A percentile compares a stretch with the other conserved stretches of the same genome.
Conservation (phyloP, 2,113 vertebrate genomes). For the Gallinago jamesoni region DNA sequence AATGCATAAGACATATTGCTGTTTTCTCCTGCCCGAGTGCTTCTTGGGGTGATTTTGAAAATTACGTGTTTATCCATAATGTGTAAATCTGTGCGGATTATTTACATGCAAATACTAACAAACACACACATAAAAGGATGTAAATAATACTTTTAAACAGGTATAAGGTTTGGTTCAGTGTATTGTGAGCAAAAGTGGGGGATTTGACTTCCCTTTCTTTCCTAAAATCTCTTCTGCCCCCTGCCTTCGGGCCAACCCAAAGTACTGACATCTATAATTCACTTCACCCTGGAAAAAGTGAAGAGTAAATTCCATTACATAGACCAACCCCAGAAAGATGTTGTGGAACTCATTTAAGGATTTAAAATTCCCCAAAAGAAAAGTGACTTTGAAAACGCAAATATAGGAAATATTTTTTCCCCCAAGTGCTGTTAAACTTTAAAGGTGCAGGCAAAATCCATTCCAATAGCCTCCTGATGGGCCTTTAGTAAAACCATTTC, state of each 20-base stretch:
- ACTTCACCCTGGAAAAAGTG: rapidly evolving
- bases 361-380: background rate
- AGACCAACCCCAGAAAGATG: background rate
- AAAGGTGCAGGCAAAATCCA: background rate
- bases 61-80: background rate
- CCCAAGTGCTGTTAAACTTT: background rate
- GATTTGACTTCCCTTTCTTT: background rate
- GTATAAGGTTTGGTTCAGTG: background rate
- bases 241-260: background rate
- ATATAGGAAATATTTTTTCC: background rate
- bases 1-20: background rate
- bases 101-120: background rate
- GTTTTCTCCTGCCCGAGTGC: background rate
- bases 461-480: background rate
- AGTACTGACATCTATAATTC: background rate
- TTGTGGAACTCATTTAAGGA: background rate
- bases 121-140: background rate
- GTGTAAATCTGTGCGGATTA: background rate
- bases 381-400: background rate
- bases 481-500: background rate
- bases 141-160: background rate
- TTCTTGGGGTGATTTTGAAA: background rate
- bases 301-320: background rate
- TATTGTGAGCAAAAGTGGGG: background rate
- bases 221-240: background rate